Conservation (phyloP, 2,113 vertebrate species). For the Bubo bubo region DNA sequence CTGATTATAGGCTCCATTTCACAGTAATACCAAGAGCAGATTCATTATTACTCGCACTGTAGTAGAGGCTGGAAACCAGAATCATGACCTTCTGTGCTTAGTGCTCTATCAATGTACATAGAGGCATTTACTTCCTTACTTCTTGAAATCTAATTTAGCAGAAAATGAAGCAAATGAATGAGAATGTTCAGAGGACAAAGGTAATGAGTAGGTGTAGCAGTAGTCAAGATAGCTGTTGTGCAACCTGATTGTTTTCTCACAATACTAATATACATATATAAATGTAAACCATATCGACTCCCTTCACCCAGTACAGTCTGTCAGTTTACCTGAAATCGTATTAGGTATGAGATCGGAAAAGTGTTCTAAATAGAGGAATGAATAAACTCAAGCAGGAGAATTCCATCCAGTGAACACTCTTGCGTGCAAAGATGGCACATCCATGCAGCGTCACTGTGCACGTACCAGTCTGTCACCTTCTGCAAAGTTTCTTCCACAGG, state of each 20-base stretch:
- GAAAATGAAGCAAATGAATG: conserved; percentile 23
- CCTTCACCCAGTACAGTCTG: not conserved
- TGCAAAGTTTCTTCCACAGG: not conserved
- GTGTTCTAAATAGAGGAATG: not conserved
- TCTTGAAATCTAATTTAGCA: conserved; percentile 29
- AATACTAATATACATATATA: not conserved
- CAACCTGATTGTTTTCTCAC: not conserved
- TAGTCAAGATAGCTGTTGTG: not conserved
- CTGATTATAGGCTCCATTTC: conserved; percentile 14
- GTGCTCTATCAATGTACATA: not conserved
- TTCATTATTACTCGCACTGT: not conserved
- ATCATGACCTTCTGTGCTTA: conserved; percentile 9
- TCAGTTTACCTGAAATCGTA: not conserved
- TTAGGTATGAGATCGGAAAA: not conserved
- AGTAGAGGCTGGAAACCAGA: not conserved
- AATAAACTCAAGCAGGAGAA: not conserved
- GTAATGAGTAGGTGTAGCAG: not conserved
- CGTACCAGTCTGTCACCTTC: not conserved
- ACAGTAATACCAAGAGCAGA: not conserved
- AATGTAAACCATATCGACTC: not conserved
- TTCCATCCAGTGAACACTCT: not conserved
- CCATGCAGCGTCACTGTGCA: rapidly evolving
- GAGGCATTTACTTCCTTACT: not conserved
- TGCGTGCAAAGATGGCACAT: not conserved
- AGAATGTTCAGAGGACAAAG: not conserved